Evolutionary conservation across 2,797 vertebrate species (phyloP).

Genomic region (Clarias platycephalus): DNA sequence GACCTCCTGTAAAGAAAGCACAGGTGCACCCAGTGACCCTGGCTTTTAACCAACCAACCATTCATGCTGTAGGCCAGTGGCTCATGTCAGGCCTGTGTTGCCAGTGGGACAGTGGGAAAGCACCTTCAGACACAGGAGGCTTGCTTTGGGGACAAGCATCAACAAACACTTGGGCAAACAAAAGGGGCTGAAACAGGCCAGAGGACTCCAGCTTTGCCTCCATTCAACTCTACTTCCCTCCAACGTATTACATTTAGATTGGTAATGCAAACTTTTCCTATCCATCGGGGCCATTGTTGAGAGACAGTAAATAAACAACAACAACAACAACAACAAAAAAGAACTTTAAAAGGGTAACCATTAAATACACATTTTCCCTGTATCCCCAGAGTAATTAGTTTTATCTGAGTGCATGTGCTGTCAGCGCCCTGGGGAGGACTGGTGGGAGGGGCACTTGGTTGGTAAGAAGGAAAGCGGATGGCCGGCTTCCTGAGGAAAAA

Average conservation of each 20-base stretch:
- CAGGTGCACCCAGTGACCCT: slow-evolving; percentile 56
- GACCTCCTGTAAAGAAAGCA: slow-evolving; percentile 48
- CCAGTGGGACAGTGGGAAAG: slow-evolving; percentile 48
- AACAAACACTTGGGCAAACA: slow-evolving; percentile 60
- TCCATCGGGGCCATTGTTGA: background rate
- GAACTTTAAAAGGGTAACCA: background rate
- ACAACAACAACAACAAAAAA: background rate
- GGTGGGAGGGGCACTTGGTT: slow-evolving; percentile 32
- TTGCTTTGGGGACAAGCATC: slow-evolving; percentile 44
- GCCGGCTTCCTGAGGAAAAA: slow-evolving; percentile 67
- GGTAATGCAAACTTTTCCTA: slow-evolving; percentile 12
- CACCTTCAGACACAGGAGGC: slow-evolving; percentile 48
- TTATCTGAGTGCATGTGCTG: slow-evolving; percentile 43
- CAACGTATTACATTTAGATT: slow-evolving; percentile 22
- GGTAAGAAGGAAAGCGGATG: slow-evolving; percentile 62
- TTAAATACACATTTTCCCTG: slow-evolving; percentile 1
- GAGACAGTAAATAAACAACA: slow-evolving; percentile 34
- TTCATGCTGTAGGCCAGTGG: slow-evolving; percentile 24
- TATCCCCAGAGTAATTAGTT: slow-evolving; percentile 45
- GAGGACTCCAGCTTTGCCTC: slow-evolving; percentile 36
- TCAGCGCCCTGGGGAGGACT: slow-evolving; percentile 35
- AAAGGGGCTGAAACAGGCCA: slow-evolving; percentile 39
- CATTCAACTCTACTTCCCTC: slow-evolving; percentile 46
- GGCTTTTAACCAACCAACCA: slow-evolving; percentile 31
- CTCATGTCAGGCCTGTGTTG: slow-evolving; percentile 34